phyloP scores from a whole-genome alignment of 2,888 invertebrate genomes.

The Lissonota sp. region DNA sequence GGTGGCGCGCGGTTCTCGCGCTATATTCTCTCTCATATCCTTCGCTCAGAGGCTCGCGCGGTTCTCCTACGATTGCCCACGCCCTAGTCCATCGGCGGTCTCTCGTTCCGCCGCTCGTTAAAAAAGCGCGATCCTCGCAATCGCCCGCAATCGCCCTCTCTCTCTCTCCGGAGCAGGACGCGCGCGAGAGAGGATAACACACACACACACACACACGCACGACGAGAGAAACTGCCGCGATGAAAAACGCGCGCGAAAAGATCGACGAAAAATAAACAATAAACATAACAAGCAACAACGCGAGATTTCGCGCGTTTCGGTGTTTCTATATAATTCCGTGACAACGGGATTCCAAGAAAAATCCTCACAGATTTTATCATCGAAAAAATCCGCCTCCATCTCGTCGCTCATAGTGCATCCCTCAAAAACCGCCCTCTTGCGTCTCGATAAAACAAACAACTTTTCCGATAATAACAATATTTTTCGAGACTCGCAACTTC shows the following conservation, averaged over 20 bases:
- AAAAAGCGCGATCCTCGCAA: slow-evolving; percentile 2
- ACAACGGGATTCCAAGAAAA: no score
- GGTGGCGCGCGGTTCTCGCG: slow-evolving; percentile 41
- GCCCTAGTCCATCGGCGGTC: slow-evolving; percentile 75
- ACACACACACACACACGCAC: background rate
- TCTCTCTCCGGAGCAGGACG: slow-evolving; percentile 12
- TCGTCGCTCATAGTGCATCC: no score
- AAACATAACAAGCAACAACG: background rate
- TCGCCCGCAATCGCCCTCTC: slow-evolving; percentile 9
- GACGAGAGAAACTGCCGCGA: background rate
- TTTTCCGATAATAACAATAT: no score
- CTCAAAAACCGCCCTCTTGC: no score
- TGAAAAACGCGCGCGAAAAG: background rate
- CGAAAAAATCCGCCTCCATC: no score
- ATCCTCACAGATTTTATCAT: no score
- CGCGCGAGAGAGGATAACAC: slow-evolving; percentile 31
- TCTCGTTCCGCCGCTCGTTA: slow-evolving; percentile 63
- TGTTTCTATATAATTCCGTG: no score
- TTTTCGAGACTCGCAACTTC: no score
- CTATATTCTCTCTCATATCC: slow-evolving; percentile 36
- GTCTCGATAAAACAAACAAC: no score
- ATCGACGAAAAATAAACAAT: background rate
- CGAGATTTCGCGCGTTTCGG: background rate
- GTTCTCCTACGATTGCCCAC: slow-evolving; percentile 74
- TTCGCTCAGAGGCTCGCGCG: slow-evolving; percentile 64